Evolutionary conservation across 2,888 invertebrate genomes (phyloP).

Genomic region (Phlogophora meticulosa): DNA sequence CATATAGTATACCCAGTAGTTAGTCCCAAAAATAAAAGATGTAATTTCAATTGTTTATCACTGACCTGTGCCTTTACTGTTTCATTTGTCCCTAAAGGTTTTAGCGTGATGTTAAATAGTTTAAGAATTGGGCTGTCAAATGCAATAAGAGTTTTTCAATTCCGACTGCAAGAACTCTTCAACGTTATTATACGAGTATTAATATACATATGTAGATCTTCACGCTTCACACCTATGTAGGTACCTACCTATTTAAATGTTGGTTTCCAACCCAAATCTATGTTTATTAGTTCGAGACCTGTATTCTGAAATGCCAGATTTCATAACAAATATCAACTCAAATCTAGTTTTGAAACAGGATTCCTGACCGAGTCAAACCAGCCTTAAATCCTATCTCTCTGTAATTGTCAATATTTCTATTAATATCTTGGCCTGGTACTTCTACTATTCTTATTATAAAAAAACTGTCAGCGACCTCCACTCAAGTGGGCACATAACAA

Average conservation of each 20-base stretch:
- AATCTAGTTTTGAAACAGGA: conserved; percentile 44
- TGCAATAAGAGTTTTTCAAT: too few species aligned
- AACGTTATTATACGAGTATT: too few species aligned
- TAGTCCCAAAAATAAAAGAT: too few species aligned
- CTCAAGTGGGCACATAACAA: conserved; percentile 30
- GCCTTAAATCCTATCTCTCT: conserved; percentile 2
- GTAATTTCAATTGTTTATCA: neutral
- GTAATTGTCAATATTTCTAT: conserved; percentile 25
- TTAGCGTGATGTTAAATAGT: too few species aligned
- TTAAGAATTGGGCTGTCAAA: too few species aligned
- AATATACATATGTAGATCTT: too few species aligned
- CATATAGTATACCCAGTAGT: too few species aligned
- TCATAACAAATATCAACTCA: conserved; percentile 30
- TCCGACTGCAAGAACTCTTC: too few species aligned
- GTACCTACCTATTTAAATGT: neutral
- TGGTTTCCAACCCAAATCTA: neutral
- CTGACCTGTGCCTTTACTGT: too few species aligned
- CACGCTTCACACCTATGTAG: too few species aligned
- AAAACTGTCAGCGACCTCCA: conserved; percentile 27
- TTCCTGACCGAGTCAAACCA: conserved; percentile 7
- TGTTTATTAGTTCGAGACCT: conserved; percentile 3
- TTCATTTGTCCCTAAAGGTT: too few species aligned
- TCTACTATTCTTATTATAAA: conserved; percentile 17
- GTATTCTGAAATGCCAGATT: conserved; percentile 33
- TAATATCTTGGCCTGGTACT: conserved; percentile 10